Evolutionary conservation across 1,140 invertebrate genomes (phyloP), one percentile per base, ranked within the genome.

Genomic region (Drosophila simulans): DNA sequence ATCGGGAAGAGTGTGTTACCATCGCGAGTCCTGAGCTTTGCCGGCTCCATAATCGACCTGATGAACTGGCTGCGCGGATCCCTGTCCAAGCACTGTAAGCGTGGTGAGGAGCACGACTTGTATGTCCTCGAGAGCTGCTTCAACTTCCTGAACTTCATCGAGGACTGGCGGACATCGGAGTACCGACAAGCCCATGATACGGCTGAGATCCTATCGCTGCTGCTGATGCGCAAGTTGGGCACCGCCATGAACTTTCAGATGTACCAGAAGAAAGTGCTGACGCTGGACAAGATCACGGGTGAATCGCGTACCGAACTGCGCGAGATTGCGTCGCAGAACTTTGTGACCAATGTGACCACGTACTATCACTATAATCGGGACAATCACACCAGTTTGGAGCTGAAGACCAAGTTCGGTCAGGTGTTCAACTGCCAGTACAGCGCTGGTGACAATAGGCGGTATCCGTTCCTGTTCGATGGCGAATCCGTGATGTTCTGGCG

Each of bases 401-500:
- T 91, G 46, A 88, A 90, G 62, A 90, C 90, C 10, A 91, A 91
- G 55, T 92, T 92, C 12, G 91, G 91, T 0, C 70, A 91, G 53
- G 88, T 91, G 1, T 92, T 92, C 57, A 91, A 91, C 45, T 92
- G 91, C 37, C 91, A 92, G 65, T 92, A 83, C 43, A 90, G 73
- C 5, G 78, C 84, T 0, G 91, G 91, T 0, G 88, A 92, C 1
- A 92, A 92, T 62, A 52, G 78, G 0, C 39, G 91, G 0, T 84
- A 92, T 69, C 91, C 91, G 10, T 92, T 92, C 59, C 48, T 91
- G 1, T 92, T 92, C 11, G 91, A 92, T 17, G 91, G 90, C 1
- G 90, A 92, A 46, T 89, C 84, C 0, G 91, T 92, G 5, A 92
- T 92, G 91, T 92, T 88, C 48, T 92, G 92, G 92, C 80, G 91